Conservation (phyloP, 2,797 vertebrate species). For the Catostomus latipinnis region DNA sequence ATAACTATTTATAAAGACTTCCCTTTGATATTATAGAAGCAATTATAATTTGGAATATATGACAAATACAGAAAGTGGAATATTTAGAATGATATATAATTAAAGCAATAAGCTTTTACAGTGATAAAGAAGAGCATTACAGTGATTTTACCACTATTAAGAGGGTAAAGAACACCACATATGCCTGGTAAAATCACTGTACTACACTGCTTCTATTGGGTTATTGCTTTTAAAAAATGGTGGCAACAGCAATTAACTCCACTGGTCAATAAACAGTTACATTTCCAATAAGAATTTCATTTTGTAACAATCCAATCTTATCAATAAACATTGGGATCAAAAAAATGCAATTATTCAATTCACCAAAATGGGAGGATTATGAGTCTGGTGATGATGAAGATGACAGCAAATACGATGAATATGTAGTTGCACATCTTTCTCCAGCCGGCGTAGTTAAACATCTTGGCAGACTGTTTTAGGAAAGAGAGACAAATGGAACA, state of each 20-base stretch:
- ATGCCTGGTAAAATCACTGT: no score
- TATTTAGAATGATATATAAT: neutral
- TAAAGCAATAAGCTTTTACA: neutral
- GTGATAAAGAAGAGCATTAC: no score
- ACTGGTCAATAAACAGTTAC: no score
- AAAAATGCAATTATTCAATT: constrained; percentile 59
- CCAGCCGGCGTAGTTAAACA: constrained; percentile 98
- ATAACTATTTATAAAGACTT: neutral
- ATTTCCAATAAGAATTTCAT: no score
- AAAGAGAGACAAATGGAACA: neutral
- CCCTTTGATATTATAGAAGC: neutral
- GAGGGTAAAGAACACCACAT: no score
- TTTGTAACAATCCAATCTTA: no score
- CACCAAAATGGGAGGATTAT: constrained; percentile 95
- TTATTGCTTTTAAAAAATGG: no score
- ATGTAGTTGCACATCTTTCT: constrained; percentile 92
- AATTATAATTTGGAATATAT: neutral
- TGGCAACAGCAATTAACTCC: no score
- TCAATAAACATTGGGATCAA: neutral
- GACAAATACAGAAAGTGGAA: neutral
- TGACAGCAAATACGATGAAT: constrained; percentile 87
- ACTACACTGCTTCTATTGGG: no score
- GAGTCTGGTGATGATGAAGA: constrained; percentile 92
- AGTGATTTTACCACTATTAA: no score
- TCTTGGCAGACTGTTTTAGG: constrained; percentile 88